Percentiles rank a stretch among this genome's conserved stretches.
phyloP scores from a whole-genome alignment of 2,797 vertebrate species.

The Cercopithecus mitis region DNA sequence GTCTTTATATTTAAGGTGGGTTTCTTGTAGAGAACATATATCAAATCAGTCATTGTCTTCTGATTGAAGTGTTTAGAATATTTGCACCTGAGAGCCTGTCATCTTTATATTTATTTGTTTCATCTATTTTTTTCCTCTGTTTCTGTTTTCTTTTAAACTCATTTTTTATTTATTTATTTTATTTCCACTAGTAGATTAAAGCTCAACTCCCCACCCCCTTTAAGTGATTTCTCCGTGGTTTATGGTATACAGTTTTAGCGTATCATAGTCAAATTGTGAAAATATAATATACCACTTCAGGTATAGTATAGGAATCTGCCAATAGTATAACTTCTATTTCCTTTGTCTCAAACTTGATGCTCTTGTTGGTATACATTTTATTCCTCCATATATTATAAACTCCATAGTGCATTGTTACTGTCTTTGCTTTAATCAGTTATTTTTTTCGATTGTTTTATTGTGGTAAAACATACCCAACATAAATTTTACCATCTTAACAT shows the following conservation, averaged over 20 bases:
- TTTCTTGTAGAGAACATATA: background rate
- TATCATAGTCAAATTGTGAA: background rate
- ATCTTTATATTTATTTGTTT: background rate
- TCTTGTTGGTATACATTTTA: background rate
- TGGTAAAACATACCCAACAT: background rate
- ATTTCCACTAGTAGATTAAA: background rate
- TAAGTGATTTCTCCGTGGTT: background rate
- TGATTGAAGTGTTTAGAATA: background rate
- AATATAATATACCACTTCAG: background rate
- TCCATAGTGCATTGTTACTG: background rate
- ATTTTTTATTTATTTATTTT: too few species aligned
- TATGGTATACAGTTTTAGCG: background rate
- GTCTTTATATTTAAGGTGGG: background rate
- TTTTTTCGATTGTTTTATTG: background rate
- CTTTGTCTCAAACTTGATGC: background rate
- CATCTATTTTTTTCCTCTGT: background rate
- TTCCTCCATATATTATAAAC: background rate
- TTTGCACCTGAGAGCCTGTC: background rate
- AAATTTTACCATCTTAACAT: background rate
- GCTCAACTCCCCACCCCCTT: background rate
- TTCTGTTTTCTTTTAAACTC: background rate
- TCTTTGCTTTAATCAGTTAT: background rate
- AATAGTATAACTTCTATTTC: background rate
- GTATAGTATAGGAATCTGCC: background rate
- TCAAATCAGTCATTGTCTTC: background rate